These are phyloP conservation scores for Leptinotarsa juncta DNA, from an alignment of 2,888 invertebrate genomes.

Conservation along the genomic window DNA sequence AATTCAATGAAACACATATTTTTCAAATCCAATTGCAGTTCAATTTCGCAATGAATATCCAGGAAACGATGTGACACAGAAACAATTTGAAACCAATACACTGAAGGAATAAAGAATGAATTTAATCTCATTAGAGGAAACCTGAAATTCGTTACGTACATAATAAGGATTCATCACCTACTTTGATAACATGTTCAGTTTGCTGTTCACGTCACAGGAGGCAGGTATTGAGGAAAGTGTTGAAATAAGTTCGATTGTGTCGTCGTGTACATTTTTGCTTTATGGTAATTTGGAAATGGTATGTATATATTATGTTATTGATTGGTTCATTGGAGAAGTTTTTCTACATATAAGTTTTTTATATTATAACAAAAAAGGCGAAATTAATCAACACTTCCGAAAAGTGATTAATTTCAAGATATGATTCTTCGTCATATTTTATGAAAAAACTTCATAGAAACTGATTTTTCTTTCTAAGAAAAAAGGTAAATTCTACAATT, in stretches of 20 bases:
- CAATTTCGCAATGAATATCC: not conserved
- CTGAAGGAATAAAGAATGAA: constrained; percentile 38
- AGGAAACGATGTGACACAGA: not conserved
- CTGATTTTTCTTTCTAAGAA: no score
- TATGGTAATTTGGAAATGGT: not conserved
- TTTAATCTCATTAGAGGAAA: constrained; percentile 56
- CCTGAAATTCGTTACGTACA: constrained; percentile 41
- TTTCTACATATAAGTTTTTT: not conserved
- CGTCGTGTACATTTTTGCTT: not conserved
- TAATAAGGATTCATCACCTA: constrained; percentile 47
- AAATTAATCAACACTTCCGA: not conserved
- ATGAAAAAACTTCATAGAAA: no score
- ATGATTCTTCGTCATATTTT: no score
- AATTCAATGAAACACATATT: constrained; percentile 28
- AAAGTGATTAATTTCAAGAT: no score
- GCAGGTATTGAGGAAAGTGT: constrained; percentile 9
- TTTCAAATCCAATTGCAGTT: constrained; percentile 14
- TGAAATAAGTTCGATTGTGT: not conserved
- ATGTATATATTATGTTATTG: not conserved
- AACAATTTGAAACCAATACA: constrained; percentile 6
- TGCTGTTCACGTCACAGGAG: constrained; percentile 18
- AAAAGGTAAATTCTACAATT: no score
- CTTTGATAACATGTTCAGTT: constrained; percentile 35
- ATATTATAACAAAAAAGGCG: not conserved
- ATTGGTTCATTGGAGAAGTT: not conserved